Evolutionary conservation across 2,888 invertebrate species (phyloP), one percentile per base, ranked within the genome.

Genomic region (Tenthredo amoena): DNA sequence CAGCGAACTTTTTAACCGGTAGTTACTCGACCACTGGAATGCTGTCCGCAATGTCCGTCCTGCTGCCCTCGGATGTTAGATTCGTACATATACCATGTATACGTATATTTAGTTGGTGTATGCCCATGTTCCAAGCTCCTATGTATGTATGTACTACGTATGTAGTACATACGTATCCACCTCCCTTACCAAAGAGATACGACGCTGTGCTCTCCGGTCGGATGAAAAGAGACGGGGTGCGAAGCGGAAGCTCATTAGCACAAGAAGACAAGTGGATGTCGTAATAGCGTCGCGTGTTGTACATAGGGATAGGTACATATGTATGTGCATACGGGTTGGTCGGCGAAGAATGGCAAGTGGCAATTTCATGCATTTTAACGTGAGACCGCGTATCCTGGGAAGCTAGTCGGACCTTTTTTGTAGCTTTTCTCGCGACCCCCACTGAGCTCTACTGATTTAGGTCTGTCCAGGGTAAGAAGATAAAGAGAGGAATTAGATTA

Each of bases 331-430:
- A 40, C 21, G 72, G n/a, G 40, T 43, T 43, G 21, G 43, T 21
- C 26, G 68, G 31, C 21, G 26, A 26, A 81, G 40, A 62, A 81
- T 81, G 62, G 37, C 81, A 50, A 81, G 81, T 81, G 81, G 81
- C 81, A 81, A 81, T 81, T 81, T 81, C 58, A 81, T 81, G 81
- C 81, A 81, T 81, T 81, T 81, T 65, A 81, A 81, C 81, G 62
- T 18, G 62, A 10, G n/a, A 40, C 37, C 62, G 81, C 62, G 81
- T 62, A 31, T 18, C 62, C 43, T 47, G 34, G 31, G n/a, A 81
- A 37, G 62, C 58, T 58, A 7, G 26, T 31, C 55, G 0, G 34
- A 62, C n/a, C 34, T 55, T 77, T 77, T 77, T 77, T 47, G 31
- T 47, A 55, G 50, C n/a, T 26, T 15, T 37, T 26, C 34, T 34